Evolutionary conservation across 1,140 invertebrate genomes (phyloP).

Genomic region (Neomicropteryx cornuta): DNA sequence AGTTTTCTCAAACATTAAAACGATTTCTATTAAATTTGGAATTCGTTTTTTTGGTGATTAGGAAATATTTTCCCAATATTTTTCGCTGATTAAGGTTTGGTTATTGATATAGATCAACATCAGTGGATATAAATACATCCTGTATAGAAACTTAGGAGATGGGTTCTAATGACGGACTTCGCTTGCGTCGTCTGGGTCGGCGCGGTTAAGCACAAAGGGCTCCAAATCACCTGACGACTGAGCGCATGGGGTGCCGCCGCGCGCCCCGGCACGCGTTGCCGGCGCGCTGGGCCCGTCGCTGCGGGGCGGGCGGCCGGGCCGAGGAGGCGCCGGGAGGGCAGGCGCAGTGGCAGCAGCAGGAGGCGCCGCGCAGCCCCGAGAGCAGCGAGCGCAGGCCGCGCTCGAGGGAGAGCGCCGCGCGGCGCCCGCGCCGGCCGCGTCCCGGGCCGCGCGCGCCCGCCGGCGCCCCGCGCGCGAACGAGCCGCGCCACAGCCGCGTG

Average conservation of each 20-base stretch:
- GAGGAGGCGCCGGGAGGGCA: slow-evolving; percentile 15
- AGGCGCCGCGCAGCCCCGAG: slow-evolving; percentile 24
- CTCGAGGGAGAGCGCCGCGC: slow-evolving; percentile 21
- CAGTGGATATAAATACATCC: too few relatives aligned
- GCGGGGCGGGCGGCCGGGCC: slow-evolving; percentile 23
- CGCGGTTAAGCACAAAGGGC: too few relatives aligned
- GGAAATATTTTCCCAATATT: too few relatives aligned
- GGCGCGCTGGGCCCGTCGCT: slow-evolving; percentile 18
- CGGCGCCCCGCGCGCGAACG: slow-evolving; percentile 37
- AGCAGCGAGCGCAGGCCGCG: slow-evolving; percentile 25
- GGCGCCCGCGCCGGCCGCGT: slow-evolving; percentile 19
- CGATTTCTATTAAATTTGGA: too few relatives aligned
- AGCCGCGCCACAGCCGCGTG: slow-evolving; percentile 49
- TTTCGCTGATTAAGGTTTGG: too few relatives aligned
- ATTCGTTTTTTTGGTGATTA: too few relatives aligned
- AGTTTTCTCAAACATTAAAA: too few relatives aligned
- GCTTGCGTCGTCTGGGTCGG: too few relatives aligned
- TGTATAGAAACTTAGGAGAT: too few relatives aligned
- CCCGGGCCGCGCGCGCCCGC: slow-evolving; percentile 22
- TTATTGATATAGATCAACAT: too few relatives aligned
- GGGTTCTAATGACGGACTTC: too few relatives aligned
- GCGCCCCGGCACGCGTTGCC: too few relatives aligned
- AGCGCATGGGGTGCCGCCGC: slow-evolving; percentile 44
- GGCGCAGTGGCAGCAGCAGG: slow-evolving; percentile 33
- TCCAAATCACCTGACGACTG: slow-evolving; percentile 54